These are phyloP conservation scores for Odocoileus hemionus DNA, from an alignment of 2,113 vertebrate genomes.

Conservation along the genomic window DNA sequence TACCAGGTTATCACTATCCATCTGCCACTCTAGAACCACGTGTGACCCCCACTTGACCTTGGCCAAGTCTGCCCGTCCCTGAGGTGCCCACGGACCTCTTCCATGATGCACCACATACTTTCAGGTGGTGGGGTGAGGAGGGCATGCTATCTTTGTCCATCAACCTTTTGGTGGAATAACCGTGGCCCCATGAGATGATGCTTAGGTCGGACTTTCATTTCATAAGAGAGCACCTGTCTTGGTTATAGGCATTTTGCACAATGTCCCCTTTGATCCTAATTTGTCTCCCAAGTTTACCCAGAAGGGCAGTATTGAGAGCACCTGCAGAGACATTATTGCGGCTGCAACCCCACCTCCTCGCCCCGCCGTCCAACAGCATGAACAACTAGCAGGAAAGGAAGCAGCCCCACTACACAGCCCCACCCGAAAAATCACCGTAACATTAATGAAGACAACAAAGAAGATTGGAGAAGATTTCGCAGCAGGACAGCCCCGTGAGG, in stretches of 20 bases:
- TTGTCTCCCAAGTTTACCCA: background rate
- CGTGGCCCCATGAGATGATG: background rate
- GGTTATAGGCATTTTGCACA: background rate
- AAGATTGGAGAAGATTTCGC: background rate
- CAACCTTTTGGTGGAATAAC: background rate
- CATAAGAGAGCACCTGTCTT: background rate
- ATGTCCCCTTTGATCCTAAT: background rate
- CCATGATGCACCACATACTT: background rate
- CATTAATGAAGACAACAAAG: background rate
- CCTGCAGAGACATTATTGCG: background rate
- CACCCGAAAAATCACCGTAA: fast-evolving
- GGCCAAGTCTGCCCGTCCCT: background rate
- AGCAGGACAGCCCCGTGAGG: background rate
- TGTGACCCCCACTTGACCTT: background rate
- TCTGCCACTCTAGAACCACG: background rate
- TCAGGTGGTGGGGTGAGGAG: background rate
- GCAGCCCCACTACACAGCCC: background rate
- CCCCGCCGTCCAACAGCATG: fast-evolving
- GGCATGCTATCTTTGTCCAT: background rate
- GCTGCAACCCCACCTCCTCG: fast-evolving
- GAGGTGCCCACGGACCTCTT: background rate
- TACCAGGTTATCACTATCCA: background rate
- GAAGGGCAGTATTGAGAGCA: background rate
- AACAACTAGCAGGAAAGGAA: too few species aligned
- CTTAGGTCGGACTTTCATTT: background rate